Evolutionary conservation across 1,140 invertebrate genomes (phyloP).

Genomic region (Oreohelix idahoensis): DNA sequence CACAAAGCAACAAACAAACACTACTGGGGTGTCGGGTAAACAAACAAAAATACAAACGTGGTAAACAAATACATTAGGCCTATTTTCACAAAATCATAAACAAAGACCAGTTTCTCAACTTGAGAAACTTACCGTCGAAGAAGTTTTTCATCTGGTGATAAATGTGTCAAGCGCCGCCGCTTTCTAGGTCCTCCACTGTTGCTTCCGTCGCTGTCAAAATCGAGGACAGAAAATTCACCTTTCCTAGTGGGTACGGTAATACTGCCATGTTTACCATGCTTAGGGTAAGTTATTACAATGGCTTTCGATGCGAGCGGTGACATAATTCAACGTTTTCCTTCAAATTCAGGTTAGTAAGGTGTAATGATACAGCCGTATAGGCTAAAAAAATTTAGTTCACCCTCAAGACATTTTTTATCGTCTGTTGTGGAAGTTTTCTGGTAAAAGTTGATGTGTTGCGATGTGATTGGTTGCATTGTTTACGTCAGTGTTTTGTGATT

Average conservation of each 20-base stretch:
- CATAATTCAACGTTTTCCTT: background rate
- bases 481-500: background rate
- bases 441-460: slow-evolving; percentile 28
- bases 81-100: too few species aligned
- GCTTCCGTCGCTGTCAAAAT: slow-evolving; percentile 35
- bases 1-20: too few species aligned
- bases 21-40: too few species aligned
- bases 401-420: background rate
- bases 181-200: slow-evolving; percentile 55
- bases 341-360: too few species aligned
- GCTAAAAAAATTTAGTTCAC: background rate
- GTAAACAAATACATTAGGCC: too few species aligned
- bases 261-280: slow-evolving; percentile 3
- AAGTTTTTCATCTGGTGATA: slow-evolving; percentile 75
- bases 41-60: too few species aligned
- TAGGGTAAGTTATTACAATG: slow-evolving; percentile 35
- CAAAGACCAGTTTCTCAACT: too few species aligned
- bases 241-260: background rate
- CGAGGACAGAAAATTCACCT: slow-evolving; percentile 11
- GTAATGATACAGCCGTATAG: background rate
- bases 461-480: slow-evolving; percentile 2
- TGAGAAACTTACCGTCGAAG: slow-evolving; percentile 69
- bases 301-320: slow-evolving; percentile 11
- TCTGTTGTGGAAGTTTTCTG: background rate
- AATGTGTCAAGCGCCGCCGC: slow-evolving; percentile 73